Evolutionary conservation across 2,888 invertebrate genomes (phyloP), one percentile per base, ranked within the genome.

Genomic region (Drosophila rubida): DNA sequence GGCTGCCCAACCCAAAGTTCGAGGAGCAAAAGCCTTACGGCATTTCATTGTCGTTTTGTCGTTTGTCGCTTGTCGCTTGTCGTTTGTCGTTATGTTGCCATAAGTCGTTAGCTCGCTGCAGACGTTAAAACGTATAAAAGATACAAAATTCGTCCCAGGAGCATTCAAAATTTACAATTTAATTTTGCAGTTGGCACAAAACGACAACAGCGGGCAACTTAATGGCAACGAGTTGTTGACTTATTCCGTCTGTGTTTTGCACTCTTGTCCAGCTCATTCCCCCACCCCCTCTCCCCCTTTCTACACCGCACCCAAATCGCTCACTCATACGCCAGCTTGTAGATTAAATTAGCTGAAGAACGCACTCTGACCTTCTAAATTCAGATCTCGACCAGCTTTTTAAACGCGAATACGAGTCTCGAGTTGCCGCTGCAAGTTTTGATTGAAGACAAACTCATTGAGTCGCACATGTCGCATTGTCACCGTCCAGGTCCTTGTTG

Each of bases 131-230:
- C 69, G 77, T 71, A 75, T 80, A 75, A 86, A 84, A 84, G 81
- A 80, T 74, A 57, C 55, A 76, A 86, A 83, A 83, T 83, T 84
- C 70, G 75, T 83, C 83, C 87, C 87, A 78, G 65, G 87, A 86
- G 83, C 78, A 63, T 84, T 78, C 65, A 70, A 69, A 87, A 83
- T 87, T 87, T 87, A 87, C 83, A 83, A 83, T 87, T 87, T 87
- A 69, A 87, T 87, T 81, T 80, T 73, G 72, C 75, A 87, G 76
- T 84, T 84, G 84, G 25, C 19, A 19, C 19, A 19, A 19, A 19
- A 64, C 57, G 45, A 51, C 69, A 51, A 16, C 16, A 35, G n/a
- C n/a, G 44, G 58, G 50, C 8, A 22, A 16, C 41, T 27, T 69
- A 69, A 70, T 69, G 69, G 59, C 69, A 71, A 35, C 70, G 19